A percentile compares a stretch with the other conserved stretches of the same genome.
phyloP scores from a whole-genome alignment of 2,888 invertebrate genomes.

The Macropis europaea region DNA sequence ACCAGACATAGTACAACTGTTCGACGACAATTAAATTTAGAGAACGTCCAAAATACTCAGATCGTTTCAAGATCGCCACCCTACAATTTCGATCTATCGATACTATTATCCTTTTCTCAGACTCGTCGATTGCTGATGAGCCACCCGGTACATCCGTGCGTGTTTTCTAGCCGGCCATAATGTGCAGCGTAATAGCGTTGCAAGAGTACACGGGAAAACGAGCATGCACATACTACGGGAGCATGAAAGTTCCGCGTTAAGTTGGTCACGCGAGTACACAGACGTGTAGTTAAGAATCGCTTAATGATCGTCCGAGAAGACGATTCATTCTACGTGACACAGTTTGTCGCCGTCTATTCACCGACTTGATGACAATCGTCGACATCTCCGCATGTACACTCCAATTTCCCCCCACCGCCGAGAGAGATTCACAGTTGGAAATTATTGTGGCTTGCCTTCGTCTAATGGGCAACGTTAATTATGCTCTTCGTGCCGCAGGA shows the following conservation, averaged over 20 bases:
- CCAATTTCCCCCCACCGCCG: neutral
- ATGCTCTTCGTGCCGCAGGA: no score
- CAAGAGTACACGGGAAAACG: slow-evolving; percentile 33
- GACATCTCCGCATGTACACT: slow-evolving; percentile 13
- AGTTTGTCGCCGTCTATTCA: slow-evolving; percentile 34
- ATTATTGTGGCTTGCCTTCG: no score
- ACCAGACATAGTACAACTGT: no score
- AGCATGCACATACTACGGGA: slow-evolving; percentile 18
- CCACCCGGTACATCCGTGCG: neutral
- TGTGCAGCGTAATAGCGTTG: slow-evolving; percentile 31
- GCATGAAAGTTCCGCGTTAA: slow-evolving; percentile 55
- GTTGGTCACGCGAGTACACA: slow-evolving; percentile 59
- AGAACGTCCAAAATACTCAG: no score
- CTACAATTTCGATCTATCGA: neutral
- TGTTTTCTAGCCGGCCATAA: slow-evolving; percentile 25
- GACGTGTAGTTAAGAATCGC: slow-evolving; percentile 43
- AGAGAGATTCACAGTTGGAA: no score
- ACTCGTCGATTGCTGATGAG: neutral
- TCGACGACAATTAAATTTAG: no score
- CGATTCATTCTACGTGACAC: slow-evolving; percentile 52
- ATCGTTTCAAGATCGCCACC: no score
- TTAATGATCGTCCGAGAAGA: slow-evolving; percentile 56
- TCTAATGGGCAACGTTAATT: no score
- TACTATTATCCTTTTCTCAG: no score
- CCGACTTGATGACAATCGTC: slow-evolving; percentile 24